Evolutionary conservation across 2,888 invertebrate genomes (phyloP), one percentile per base, ranked within the genome.

Genomic region (Polymixis lichenea): DNA sequence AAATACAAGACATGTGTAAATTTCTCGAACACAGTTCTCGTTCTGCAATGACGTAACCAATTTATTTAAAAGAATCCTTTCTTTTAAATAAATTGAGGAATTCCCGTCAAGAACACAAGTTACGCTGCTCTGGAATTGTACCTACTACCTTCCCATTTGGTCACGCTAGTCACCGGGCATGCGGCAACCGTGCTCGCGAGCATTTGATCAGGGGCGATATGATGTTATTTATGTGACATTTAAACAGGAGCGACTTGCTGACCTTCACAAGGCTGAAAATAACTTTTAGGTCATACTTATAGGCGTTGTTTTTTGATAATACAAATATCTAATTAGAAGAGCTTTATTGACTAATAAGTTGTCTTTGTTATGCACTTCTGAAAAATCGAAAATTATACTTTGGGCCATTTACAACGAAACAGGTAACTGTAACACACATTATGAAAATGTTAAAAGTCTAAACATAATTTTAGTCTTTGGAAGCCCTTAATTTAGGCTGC

Each of bases 211-310:
- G 60, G 80, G 46, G 46, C 53, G 77, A 82, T 82, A 49, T 64
- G 28, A 56, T 38, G 46, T 67, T 60, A 78, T 73, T 74, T 88
- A 85, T 83, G 83, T 87, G 87, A 86, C 75, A 75, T 80, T 80
- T 68, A 68, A 56, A 67, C 32, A 64, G 81, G 81, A 80, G 38
- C 19, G 61, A 51, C 84, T 60, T 25, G 60, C 17, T 83, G 61
- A 78, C 69, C 68, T 78, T 83, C 69, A 56, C 19, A 78, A 43
- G 0, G 17, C 61, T 69, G 55, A 32, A 78, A 83, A 83, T 83
- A 78, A 56, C 60, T 66, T 78, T 55, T 25, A 32, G 38, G 49
- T 22, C 60, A 61, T 22, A 28, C 38, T 7, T 38, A 22, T 4
- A 49, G 25, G 5, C 25, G 49, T 49, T 15, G 51, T 65, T 65